Evolutionary conservation across 2,888 invertebrate genomes (phyloP).

Genomic region (Smittia sp.): DNA sequence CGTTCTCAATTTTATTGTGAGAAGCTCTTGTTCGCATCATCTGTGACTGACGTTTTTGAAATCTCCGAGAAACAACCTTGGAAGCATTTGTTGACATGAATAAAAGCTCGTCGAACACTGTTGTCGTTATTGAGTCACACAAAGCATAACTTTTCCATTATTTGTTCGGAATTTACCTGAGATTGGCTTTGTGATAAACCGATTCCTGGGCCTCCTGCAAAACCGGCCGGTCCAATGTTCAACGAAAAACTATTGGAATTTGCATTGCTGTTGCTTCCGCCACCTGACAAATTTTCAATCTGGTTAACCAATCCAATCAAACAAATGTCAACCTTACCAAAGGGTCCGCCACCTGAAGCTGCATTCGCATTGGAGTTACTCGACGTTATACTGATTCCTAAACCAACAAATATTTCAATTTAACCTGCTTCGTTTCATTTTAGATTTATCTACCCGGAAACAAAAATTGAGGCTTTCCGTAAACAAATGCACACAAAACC

Average conservation of each 20-base stretch:
- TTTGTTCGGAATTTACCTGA: conserved; percentile 18
- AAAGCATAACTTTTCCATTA: neutral
- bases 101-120: neutral
- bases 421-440: neutral
- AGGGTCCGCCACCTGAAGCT: conserved; percentile 15
- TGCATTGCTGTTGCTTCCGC: conserved; percentile 24
- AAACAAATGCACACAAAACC: conserved; percentile 29
- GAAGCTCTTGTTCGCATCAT: neutral
- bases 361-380: conserved; percentile 29
- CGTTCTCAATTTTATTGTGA: neutral
- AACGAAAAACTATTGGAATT: conserved; percentile 28
- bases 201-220: conserved; percentile 12
- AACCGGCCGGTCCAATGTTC: conserved; percentile 16
- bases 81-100: neutral
- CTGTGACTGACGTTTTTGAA: neutral
- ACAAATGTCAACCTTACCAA: conserved; percentile 17
- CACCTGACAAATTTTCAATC: conserved; percentile 13
- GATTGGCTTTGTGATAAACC: conserved; percentile 33
- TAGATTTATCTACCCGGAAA: conserved; percentile 31
- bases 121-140: conserved; percentile 2
- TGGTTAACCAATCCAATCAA: neutral
- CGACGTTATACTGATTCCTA: conserved; percentile 29
- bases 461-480: conserved; percentile 26
- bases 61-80: neutral
- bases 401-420: neutral